phyloP scores from a whole-genome alignment of 2,797 vertebrate species.

The Lerista edwardsae region DNA sequence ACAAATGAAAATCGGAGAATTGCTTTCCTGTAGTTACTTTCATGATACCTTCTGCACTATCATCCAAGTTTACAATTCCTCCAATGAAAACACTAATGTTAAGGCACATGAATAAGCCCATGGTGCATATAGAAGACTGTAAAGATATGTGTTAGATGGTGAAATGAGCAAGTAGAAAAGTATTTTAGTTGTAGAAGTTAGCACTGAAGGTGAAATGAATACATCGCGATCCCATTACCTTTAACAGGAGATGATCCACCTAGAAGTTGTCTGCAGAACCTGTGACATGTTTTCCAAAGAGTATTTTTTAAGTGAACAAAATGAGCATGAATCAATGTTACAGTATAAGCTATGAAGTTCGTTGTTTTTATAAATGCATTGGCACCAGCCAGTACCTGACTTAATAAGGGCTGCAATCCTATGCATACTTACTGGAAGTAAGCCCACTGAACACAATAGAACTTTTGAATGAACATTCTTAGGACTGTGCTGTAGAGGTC shows the following conservation, averaged over 20 bases:
- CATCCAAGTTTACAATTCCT: constrained; percentile 19
- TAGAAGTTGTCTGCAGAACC: constrained; percentile 77
- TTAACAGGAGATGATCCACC: constrained; percentile 75
- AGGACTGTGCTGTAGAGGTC: constrained; percentile 51
- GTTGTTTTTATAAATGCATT: constrained; percentile 53
- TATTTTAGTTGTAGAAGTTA: constrained; percentile 79
- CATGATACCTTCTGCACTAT: constrained; percentile 39
- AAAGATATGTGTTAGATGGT: constrained; percentile 82
- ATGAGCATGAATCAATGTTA: constrained; percentile 79
- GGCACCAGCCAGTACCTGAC: constrained; percentile 64
- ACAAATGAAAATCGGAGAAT: constrained; percentile 33
- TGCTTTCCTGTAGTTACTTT: constrained; percentile 41
- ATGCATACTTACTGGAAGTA: too few species aligned
- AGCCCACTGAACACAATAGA: too few species aligned
- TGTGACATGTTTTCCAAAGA: constrained; percentile 90
- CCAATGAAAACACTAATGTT: constrained; percentile 59
- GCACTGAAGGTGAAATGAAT: constrained; percentile 78
- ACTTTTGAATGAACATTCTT: too few species aligned
- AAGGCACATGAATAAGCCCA: constrained; percentile 68
- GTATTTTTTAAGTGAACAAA: constrained; percentile 82
- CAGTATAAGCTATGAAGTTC: constrained; percentile 78
- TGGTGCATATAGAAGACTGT: constrained; percentile 72
- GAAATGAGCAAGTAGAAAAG: constrained; percentile 80
- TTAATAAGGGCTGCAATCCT: too few species aligned
- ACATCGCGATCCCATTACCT: constrained; percentile 72